phyloP scores from a whole-genome alignment of 2,888 invertebrate species.

The Pristionchus mayeri region DNA sequence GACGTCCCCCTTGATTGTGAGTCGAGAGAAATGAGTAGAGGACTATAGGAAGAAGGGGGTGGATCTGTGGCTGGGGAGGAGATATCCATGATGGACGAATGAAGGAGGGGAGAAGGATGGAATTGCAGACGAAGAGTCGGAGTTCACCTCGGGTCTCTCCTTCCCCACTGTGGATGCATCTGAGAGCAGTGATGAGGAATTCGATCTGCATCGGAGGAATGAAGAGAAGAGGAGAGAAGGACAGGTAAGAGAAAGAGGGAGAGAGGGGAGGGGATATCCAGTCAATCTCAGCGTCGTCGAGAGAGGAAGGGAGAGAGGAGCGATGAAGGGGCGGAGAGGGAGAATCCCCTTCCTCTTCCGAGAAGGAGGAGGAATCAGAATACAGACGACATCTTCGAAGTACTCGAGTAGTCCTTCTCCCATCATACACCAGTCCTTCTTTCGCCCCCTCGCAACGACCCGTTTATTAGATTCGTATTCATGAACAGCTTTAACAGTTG shows the following conservation, averaged over 20 bases:
- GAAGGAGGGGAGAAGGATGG: background rate
- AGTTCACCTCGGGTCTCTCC: slow-evolving; percentile 63
- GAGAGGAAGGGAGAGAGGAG: background rate
- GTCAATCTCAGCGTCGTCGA: slow-evolving; percentile 17
- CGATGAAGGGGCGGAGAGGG: slow-evolving; percentile 33
- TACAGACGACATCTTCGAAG: slow-evolving; percentile 42
- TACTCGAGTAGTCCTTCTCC: slow-evolving; percentile 35
- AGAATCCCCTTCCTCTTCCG: background rate
- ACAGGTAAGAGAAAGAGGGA: slow-evolving; percentile 16
- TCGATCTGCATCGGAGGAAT: slow-evolving; percentile 56
- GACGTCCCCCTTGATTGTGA: slow-evolving; percentile 52
- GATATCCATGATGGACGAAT: too few species aligned
- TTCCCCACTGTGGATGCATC: slow-evolving; percentile 65
- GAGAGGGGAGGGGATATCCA: background rate
- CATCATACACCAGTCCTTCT: background rate
- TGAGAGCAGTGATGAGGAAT: slow-evolving; percentile 73
- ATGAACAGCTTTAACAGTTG: slow-evolving; percentile 33
- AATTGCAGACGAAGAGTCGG: slow-evolving; percentile 60
- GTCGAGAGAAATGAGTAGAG: slow-evolving; percentile 51
- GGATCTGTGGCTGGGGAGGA: too few species aligned
- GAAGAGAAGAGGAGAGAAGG: background rate
- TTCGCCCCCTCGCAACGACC: background rate
- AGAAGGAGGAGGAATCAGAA: slow-evolving; percentile 39
- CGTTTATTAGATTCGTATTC: background rate
- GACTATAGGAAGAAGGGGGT: too few species aligned